Evolutionary conservation across 2,113 vertebrate species (phyloP).

Genomic region (Coptodon bakossiorum): DNA sequence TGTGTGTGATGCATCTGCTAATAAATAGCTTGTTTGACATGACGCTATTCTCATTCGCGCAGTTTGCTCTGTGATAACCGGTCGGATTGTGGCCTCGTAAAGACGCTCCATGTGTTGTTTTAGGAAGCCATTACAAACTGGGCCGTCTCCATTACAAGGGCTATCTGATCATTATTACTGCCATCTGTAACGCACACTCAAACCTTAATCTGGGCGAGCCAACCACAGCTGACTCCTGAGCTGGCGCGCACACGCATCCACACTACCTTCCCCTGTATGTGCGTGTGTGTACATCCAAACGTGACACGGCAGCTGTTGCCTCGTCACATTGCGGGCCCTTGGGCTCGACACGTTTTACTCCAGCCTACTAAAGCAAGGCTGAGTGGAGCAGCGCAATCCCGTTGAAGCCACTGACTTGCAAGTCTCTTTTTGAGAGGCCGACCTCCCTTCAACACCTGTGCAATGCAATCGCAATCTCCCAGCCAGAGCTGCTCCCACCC

Average conservation of each 20-base stretch:
- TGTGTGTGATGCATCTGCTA: constrained; percentile 34
- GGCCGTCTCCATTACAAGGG: constrained; percentile 65
- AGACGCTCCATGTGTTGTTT: constrained; percentile 67
- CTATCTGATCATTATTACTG: constrained; percentile 70
- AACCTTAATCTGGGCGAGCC: constrained; percentile 59
- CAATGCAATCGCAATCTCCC: constrained; percentile 38
- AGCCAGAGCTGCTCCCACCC: constrained; percentile 40
- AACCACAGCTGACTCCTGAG: constrained; percentile 63
- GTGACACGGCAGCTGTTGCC: constrained; percentile 52
- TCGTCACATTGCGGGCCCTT: constrained; percentile 37
- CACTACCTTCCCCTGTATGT: neutral
- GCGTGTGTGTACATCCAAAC: constrained; percentile 6
- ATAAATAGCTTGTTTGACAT: constrained; percentile 63
- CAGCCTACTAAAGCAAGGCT: constrained; percentile 23
- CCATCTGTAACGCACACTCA: constrained; percentile 69
- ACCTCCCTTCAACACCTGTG: constrained; percentile 8
- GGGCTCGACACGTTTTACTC: constrained; percentile 41
- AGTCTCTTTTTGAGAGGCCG: neutral
- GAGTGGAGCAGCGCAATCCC: neutral
- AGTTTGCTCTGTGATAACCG: constrained; percentile 55
- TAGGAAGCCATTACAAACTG: constrained; percentile 66
- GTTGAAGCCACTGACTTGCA: neutral
- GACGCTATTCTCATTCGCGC: constrained; percentile 49
- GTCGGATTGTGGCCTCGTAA: constrained; percentile 61
- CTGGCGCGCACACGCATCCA: neutral